Conservation (phyloP, 2,113 vertebrate genomes). For the Silurus asotus region DNA sequence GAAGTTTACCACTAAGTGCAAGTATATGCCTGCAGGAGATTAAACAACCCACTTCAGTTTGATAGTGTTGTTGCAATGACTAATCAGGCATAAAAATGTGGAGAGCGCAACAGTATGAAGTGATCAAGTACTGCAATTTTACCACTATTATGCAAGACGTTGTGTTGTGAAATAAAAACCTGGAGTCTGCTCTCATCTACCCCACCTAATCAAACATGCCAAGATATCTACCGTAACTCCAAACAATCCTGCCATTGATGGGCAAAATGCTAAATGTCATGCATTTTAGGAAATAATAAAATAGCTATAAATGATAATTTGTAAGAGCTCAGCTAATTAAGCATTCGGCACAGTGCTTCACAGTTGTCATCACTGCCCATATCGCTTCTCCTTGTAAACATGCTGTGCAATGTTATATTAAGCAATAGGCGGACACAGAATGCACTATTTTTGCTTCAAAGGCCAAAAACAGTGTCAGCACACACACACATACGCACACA, state of each 20-base stretch:
- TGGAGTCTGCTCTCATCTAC: background rate
- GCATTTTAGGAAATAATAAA: background rate
- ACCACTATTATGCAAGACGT: slow-evolving; percentile 2
- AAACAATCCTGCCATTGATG: background rate
- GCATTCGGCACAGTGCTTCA: slow-evolving; percentile 27
- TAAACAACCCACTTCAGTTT: background rate
- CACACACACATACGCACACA: background rate
- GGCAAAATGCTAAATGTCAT: background rate
- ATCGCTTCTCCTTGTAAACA: slow-evolving; percentile 39
- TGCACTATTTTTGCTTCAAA: slow-evolving; percentile 44
- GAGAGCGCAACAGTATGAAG: background rate
- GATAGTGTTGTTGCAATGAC: background rate
- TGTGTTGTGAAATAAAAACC: background rate
- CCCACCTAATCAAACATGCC: background rate
- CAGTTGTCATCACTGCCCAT: slow-evolving; percentile 42
- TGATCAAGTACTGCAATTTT: background rate
- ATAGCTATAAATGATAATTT: background rate
- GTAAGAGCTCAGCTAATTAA: background rate
- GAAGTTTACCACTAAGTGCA: background rate
- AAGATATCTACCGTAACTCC: background rate
- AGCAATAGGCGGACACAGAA: slow-evolving; percentile 46
- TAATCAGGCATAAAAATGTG: background rate
- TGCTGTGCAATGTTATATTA: slow-evolving; percentile 42
- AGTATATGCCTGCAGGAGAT: background rate
- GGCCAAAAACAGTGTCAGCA: slow-evolving; percentile 44